Conservation (phyloP, 2,113 vertebrate species). For the Murina feae region DNA sequence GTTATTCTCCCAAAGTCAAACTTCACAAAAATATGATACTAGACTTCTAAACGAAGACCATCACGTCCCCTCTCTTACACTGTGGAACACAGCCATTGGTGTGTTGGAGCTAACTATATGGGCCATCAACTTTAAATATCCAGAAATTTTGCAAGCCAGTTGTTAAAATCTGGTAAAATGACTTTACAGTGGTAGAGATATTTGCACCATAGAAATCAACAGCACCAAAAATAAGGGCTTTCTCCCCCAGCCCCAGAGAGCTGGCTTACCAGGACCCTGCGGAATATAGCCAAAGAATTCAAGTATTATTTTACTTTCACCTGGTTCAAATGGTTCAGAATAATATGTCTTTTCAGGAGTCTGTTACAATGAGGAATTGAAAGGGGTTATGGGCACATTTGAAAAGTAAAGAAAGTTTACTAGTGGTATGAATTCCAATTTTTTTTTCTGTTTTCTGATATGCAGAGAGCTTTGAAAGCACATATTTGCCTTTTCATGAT, state of each 20-base stretch:
- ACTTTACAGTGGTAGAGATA: not conserved
- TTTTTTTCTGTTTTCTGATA: not conserved
- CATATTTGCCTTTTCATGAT: not conserved
- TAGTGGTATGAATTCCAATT: not conserved
- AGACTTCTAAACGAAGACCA: not conserved
- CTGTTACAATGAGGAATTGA: not conserved
- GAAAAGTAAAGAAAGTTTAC: not conserved
- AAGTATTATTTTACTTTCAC: not conserved
- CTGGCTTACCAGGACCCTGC: not conserved
- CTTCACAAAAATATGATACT: not conserved
- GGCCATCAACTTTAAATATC: not conserved
- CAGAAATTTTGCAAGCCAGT: not conserved
- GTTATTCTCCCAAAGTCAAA: not conserved
- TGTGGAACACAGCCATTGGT: not conserved
- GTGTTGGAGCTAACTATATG: not conserved
- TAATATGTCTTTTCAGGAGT: not conserved
- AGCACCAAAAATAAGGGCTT: not conserved
- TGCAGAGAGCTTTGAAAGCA: not conserved
- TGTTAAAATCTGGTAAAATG: not conserved
- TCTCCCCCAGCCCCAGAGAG: rapidly evolving
- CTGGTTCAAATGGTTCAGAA: not conserved
- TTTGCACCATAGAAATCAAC: not conserved
- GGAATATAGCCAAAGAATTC: not conserved
- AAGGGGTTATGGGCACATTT: not conserved
- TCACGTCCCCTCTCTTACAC: not conserved